Base-by-base conservation (phyloP, 2,113 vertebrate genomes). In the Gymnorhina tibicen region DNA sequence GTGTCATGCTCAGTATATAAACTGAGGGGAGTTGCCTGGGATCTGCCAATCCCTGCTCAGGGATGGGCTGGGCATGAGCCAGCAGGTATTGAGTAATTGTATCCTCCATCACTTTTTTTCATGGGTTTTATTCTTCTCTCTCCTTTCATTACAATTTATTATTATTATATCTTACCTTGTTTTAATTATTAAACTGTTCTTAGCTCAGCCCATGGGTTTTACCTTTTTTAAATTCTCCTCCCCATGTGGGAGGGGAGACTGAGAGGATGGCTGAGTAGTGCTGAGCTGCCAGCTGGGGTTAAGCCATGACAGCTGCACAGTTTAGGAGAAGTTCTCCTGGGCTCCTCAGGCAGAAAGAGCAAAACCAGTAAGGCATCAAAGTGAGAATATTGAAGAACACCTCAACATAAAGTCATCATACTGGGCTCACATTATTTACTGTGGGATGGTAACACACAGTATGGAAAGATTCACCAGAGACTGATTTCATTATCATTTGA, bases 171-270 rank as follows among this genome's bases (percentile, higher is more conserved):
- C 76, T 68, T 15, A n/a, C 11, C 26, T n/a, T 60, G 19, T 39
- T 89, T 60, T 16, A 33, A 24, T 59, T 52, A 24, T 67, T n/a
- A 68, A 67, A 60, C 6, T 53, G 1, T 21, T 46, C 13, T 30
- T 46, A 46, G 59, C 20, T 59, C 23, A 46, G 5, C 21, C 15
- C 9, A 42, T 0, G 0, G 9, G 6, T 42, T 42, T 66, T 68
- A n/a, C 5, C 4, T 53, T 53, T 35, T 46, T 53, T 8, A 0
- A 13, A 52, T 39, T 46, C 23, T 59, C 10, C 46, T 46, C 28
- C 24, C 16, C 60, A 15, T 7, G 18, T 26, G 39, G 39, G 20
- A 82, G 24, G 28, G 6, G 28, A 67, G 13, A n/a, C 23, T 50
- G 12, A 28, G 33, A 7, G 8, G 30, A 20, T 33, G 18, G 62